Evolutionary conservation across 1,140 invertebrate genomes (phyloP).

Genomic region (Hestina assimilis): DNA sequence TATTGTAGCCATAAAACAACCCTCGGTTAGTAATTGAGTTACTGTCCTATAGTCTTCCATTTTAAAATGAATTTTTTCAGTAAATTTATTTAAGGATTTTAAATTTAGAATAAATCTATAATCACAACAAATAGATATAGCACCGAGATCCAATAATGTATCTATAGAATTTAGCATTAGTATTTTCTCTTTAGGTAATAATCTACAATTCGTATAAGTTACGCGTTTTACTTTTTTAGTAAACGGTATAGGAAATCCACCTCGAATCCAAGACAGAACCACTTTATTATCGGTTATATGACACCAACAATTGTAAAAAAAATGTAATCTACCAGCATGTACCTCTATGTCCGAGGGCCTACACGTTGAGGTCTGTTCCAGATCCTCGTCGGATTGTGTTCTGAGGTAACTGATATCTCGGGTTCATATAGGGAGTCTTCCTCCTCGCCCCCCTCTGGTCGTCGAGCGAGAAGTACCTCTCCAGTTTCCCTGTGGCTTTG

Average conservation of each 20-base stretch:
- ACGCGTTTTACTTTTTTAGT: neutral
- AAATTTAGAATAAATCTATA: slow-evolving; percentile 34
- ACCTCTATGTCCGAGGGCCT: slow-evolving; percentile 6
- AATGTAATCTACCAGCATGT: slow-evolving; percentile 6
- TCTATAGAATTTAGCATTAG: neutral
- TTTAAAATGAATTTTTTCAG: slow-evolving; percentile 27
- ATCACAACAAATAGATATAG: slow-evolving; percentile 2
- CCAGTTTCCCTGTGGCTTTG: slow-evolving; percentile 2
- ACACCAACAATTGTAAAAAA: slow-evolving; percentile 8
- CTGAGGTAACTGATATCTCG: neutral
- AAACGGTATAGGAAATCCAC: slow-evolving; percentile 1
- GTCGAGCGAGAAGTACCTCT: neutral
- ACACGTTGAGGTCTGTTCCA: slow-evolving; percentile 1
- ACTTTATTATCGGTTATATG: neutral
- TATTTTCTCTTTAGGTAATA: neutral
- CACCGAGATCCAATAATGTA: slow-evolving; percentile 3
- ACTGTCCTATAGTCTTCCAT: slow-evolving; percentile 37
- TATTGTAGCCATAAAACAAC: slow-evolving; percentile 14
- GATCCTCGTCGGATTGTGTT: neutral
- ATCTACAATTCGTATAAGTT: neutral
- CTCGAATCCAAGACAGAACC: neutral
- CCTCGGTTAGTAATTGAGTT: slow-evolving; percentile 10
- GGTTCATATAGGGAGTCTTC: neutral
- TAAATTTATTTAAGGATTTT: slow-evolving; percentile 31
- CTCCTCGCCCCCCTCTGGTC: slow-evolving; percentile 6